Conservation (phyloP, 2,888 invertebrate genomes). For the Chrysina gloriosa region DNA sequence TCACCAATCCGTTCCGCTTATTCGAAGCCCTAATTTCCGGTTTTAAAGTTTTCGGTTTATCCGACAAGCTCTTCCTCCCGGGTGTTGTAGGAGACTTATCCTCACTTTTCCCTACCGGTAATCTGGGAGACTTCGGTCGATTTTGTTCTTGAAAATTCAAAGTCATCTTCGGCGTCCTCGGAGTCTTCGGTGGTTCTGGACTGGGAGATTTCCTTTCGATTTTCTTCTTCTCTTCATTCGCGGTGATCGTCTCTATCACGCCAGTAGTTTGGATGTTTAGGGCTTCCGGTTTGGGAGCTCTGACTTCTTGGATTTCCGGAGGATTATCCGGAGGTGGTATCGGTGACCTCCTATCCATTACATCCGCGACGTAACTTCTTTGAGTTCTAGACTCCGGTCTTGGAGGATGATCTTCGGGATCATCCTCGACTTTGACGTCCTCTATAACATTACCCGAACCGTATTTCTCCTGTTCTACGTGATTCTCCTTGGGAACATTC, state of each 20-base stretch:
- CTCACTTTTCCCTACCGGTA: neutral
- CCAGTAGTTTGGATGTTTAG: neutral
- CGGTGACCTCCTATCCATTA: neutral
- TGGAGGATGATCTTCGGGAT: neutral
- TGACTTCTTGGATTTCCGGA: neutral
- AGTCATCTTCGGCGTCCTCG: constrained; percentile 19
- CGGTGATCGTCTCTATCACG: neutral
- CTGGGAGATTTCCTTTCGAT: constrained; percentile 12
- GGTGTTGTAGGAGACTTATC: constrained; percentile 32
- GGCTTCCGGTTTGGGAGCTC: neutral
- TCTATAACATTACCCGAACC: neutral
- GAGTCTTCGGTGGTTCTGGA: constrained; percentile 30
- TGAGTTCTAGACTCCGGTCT: constrained; percentile 15
- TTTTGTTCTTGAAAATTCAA: constrained; percentile 35
- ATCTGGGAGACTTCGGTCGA: constrained; percentile 17
- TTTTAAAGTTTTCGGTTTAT: constrained; percentile 39
- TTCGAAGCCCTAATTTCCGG: constrained; percentile 26
- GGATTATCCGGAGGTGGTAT: neutral
- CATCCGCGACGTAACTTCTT: neutral
- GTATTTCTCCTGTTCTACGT: constrained; percentile 3
- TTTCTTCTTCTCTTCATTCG: constrained; percentile 6
- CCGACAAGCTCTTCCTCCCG: constrained; percentile 12
- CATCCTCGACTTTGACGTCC: neutral
- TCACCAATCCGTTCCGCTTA: constrained; percentile 27
- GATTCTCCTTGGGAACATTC: constrained; percentile 5